Conservation (phyloP, 2,797 vertebrate species). For the Buphagus erythrorhynchus region DNA sequence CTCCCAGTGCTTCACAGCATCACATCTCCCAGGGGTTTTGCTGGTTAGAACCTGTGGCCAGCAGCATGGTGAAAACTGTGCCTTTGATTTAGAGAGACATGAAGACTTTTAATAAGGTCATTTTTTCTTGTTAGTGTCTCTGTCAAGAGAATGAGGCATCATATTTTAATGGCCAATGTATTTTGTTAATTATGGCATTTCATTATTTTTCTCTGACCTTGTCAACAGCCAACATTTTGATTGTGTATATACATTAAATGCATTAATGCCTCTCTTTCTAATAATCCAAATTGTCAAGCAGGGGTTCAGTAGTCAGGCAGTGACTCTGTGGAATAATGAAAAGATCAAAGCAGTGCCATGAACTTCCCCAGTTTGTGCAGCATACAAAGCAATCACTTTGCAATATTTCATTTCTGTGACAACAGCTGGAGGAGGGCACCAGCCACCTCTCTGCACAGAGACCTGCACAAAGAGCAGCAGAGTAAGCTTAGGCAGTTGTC, state of each 20-base stretch:
- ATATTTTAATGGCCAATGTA: constrained; percentile 57
- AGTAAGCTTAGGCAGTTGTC: neutral
- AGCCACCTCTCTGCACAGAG: neutral
- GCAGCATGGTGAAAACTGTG: neutral
- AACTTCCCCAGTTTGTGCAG: neutral
- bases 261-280: neutral
- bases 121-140: constrained; percentile 57
- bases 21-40: neutral
- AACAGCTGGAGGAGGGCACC: neutral
- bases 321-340: neutral
- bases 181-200: constrained; percentile 51
- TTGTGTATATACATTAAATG: neutral
- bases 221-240: constrained; percentile 28
- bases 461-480: neutral
- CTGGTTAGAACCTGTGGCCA: neutral
- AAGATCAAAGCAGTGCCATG: constrained; percentile 14
- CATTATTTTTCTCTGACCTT: constrained; percentile 61
- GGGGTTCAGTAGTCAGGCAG: neutral
- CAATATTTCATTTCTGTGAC: neutral
- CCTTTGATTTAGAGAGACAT: constrained; percentile 35
- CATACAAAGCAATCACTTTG: neutral
- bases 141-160: constrained; percentile 31
- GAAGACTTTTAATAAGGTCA: constrained; percentile 46
- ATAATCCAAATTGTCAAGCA: neutral
- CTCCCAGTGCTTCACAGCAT: neutral